A percentile compares a stretch with the other conserved stretches of the same genome.
Conservation (phyloP, 2,797 vertebrate genomes). For the Galago senegalensis region DNA sequence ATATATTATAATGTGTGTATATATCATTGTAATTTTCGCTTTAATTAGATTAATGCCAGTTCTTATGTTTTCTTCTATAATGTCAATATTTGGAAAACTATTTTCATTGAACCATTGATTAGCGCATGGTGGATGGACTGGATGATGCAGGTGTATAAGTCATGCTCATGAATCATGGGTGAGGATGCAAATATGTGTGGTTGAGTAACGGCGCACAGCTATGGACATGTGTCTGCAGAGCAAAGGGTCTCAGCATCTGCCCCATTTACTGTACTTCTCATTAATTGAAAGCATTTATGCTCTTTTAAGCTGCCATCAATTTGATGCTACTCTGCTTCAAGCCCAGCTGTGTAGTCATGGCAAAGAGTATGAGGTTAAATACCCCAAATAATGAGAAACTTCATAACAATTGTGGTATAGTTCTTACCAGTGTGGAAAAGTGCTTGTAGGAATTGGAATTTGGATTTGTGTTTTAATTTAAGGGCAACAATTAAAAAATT, state of each 20-base stretch:
- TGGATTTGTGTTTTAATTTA: constrained; percentile 60
- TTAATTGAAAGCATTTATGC: neutral
- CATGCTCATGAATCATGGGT: neutral
- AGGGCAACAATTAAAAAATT: constrained; percentile 30
- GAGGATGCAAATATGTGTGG: neutral
- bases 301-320: neutral
- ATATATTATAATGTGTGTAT: neutral
- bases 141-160: neutral
- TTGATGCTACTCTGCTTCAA: neutral
- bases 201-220: neutral
- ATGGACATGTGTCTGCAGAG: constrained; percentile 3
- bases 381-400: neutral
- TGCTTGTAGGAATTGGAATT: neutral
- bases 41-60: neutral
- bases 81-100: neutral
- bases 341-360: neutral
- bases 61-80: neutral
- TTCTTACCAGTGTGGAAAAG: neutral
- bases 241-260: neutral
- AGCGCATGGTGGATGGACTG: neutral
- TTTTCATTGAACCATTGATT: neutral
- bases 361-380: neutral
- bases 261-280: neutral
- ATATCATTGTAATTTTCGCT: neutral
- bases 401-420: neutral